Conservation (phyloP, 2,797 vertebrate species). For the Discoglossus pictus region DNA sequence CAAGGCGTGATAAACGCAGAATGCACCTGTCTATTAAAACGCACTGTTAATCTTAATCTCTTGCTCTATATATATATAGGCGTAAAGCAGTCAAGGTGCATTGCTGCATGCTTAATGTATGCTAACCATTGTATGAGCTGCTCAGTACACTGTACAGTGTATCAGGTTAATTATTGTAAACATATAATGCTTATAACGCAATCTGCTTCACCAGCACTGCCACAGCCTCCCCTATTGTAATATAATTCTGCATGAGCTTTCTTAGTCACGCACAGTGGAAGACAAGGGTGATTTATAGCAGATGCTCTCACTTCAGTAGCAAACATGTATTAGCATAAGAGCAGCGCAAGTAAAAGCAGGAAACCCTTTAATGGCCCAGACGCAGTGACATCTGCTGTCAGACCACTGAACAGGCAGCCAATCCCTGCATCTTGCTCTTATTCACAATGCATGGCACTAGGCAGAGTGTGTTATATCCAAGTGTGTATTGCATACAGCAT, state of each 20-base stretch:
- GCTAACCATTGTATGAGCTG: too few species aligned
- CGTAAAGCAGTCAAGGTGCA: too few species aligned
- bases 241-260: constrained; percentile 34
- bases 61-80: too few species aligned
- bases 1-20: too few species aligned
- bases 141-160: too few species aligned
- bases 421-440: constrained; percentile 1
- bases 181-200: constrained; percentile 2
- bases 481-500: background rate
- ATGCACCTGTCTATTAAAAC: too few species aligned
- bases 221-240: constrained; percentile 13
- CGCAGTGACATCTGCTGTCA: constrained; percentile 49
- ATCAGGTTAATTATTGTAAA: too few species aligned
- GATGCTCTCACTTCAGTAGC: constrained; percentile 20
- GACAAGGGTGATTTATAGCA: constrained; percentile 12
- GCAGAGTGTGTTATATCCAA: background rate
- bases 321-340: constrained; percentile 38
- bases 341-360: constrained; percentile 1
- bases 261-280: constrained; percentile 13
- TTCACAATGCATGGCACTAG: constrained; percentile 3
- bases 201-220: constrained; percentile 3
- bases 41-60: too few species aligned
- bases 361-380: constrained; percentile 25
- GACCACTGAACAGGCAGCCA: constrained; percentile 34
- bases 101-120: too few species aligned